phyloP scores from a whole-genome alignment of 2,113 vertebrate genomes.

The Tauraco erythrolophus region DNA sequence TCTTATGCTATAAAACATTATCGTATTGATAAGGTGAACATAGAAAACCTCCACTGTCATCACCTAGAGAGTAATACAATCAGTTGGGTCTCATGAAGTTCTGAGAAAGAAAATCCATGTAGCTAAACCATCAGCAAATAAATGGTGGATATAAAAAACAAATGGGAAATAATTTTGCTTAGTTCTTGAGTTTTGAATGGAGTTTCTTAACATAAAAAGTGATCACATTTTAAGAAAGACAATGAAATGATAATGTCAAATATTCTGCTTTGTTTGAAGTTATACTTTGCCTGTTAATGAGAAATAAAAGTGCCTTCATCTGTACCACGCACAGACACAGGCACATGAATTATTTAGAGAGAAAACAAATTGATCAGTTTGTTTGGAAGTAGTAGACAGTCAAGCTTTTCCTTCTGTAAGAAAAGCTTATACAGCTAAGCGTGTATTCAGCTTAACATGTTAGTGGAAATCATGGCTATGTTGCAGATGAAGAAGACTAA shows the following conservation, averaged over 20 bases:
- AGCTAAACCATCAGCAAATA: background rate
- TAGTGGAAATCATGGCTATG: background rate
- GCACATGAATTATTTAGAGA: background rate
- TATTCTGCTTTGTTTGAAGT: background rate
- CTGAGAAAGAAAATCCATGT: background rate
- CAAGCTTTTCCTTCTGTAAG: background rate
- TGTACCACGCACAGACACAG: background rate
- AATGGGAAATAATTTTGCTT: background rate
- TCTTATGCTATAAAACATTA: background rate
- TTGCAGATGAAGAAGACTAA: background rate
- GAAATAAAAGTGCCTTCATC: background rate
- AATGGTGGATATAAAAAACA: background rate
- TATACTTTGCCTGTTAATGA: background rate
- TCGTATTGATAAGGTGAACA: background rate
- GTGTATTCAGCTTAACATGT: background rate
- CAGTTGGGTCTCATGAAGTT: background rate
- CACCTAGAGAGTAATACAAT: background rate
- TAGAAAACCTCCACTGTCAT: background rate
- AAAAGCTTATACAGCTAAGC: background rate
- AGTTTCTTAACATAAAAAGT: background rate
- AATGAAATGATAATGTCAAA: background rate
- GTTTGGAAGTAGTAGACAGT: background rate
- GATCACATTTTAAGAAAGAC: background rate
- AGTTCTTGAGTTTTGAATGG: background rate
- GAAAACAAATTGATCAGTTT: background rate